phyloP scores from a whole-genome alignment of 1,140 invertebrate genomes.

The Colletes latitarsis region DNA sequence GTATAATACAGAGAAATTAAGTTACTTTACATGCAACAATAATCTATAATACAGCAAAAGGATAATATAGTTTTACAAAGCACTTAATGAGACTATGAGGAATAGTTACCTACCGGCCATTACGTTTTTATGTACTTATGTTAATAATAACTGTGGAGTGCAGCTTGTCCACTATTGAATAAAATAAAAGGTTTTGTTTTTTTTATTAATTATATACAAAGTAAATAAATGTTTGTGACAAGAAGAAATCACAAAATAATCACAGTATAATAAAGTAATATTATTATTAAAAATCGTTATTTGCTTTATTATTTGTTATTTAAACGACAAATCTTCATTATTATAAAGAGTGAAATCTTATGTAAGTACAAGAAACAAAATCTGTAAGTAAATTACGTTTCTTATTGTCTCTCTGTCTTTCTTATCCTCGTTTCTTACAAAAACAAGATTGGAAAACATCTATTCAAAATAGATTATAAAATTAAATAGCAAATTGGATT shows the following conservation, averaged over 20 bases:
- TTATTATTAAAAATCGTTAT: conserved; percentile 1
- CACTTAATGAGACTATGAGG: conserved; percentile 48
- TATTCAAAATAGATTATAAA: background rate
- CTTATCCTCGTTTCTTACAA: background rate
- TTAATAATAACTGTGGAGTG: conserved; percentile 37
- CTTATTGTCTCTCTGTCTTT: conserved; percentile 43
- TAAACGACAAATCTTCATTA: conserved; percentile 15
- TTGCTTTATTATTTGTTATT: background rate
- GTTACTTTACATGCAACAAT: conserved; percentile 72
- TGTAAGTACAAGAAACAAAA: conserved; percentile 16
- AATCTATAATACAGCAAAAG: conserved; percentile 63
- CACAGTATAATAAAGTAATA: conserved; percentile 21
- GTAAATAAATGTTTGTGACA: conserved; percentile 2
- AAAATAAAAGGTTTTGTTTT: conserved; percentile 7
- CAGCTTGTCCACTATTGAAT: background rate
- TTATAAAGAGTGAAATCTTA: conserved; percentile 21
- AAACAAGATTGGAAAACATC: conserved; percentile 1
- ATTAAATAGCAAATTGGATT: no score
- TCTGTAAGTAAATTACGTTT: conserved; percentile 19
- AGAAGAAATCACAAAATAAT: conserved; percentile 20
- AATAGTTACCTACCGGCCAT: conserved; percentile 49
- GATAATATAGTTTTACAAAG: conserved; percentile 61
- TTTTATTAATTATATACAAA: conserved; percentile 35
- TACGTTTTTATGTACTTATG: conserved; percentile 45
- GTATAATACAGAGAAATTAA: conserved; percentile 72